Conservation (phyloP, 2,888 invertebrate genomes). For the Sphecodes monilicornis region DNA sequence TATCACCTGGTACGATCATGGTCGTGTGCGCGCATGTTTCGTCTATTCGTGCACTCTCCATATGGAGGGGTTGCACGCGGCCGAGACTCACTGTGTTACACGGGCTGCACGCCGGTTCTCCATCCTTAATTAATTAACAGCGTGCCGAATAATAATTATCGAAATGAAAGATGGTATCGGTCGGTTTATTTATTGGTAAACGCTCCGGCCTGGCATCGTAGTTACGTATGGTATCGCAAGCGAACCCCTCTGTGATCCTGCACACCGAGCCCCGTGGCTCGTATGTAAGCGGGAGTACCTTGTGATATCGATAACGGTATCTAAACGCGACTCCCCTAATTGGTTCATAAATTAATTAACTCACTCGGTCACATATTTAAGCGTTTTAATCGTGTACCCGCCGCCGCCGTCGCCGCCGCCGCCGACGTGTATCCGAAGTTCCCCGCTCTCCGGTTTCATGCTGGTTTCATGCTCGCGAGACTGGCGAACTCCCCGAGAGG, state of each 20-base stretch:
- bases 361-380: slow-evolving; percentile 63
- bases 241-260: slow-evolving; percentile 21
- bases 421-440: neutral
- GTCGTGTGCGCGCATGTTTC: slow-evolving; percentile 56
- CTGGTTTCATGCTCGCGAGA: slow-evolving; percentile 12
- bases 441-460: slow-evolving; percentile 5
- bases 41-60: slow-evolving; percentile 64
- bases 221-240: slow-evolving; percentile 61
- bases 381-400: slow-evolving; percentile 66
- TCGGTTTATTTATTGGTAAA: slow-evolving; percentile 79
- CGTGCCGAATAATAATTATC: slow-evolving; percentile 82
- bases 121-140: slow-evolving; percentile 83
- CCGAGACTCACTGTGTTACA: slow-evolving; percentile 23
- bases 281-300: slow-evolving; percentile 40
- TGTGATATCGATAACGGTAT: slow-evolving; percentile 71
- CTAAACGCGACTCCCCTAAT: slow-evolving; percentile 76
- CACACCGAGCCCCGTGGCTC: slow-evolving; percentile 17
- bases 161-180: slow-evolving; percentile 82
- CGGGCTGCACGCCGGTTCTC: slow-evolving; percentile 55
- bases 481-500: slow-evolving; percentile 20
- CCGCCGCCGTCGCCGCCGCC: neutral
- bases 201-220: slow-evolving; percentile 65
- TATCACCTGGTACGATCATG: slow-evolving; percentile 79
- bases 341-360: slow-evolving; percentile 81
- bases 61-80: slow-evolving; percentile 35